A percentile compares a stretch with the other conserved stretches of the same genome.
Evolutionary conservation across 2,113 vertebrate genomes (phyloP).

Genomic region (Hyaena hyaena): DNA sequence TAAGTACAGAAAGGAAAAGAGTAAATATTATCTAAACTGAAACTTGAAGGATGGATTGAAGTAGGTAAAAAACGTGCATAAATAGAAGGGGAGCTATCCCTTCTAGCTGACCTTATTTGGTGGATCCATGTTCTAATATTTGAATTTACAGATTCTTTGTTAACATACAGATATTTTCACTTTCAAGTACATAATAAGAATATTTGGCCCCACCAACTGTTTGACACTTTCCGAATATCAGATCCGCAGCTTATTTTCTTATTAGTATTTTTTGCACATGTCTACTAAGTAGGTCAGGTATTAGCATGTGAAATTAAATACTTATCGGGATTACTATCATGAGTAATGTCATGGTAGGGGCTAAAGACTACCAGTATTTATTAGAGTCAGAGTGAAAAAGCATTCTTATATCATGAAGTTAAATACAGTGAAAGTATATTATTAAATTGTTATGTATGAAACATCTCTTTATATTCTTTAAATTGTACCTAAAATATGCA

Average conservation of each 20-base stretch:
- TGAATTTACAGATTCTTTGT: not conserved
- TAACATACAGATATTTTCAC: not conserved
- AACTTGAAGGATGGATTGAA: not conserved
- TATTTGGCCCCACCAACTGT: not conserved
- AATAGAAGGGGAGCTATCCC: not conserved
- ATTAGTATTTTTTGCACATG: not conserved
- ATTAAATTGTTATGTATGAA: not conserved
- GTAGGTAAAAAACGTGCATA: not conserved
- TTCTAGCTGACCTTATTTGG: not conserved
- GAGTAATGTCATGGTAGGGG: not conserved
- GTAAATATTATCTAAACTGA: not conserved
- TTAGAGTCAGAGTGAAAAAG: not conserved
- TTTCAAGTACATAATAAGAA: constrained; percentile 1
- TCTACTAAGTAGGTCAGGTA: not conserved
- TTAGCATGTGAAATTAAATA: constrained; percentile 13
- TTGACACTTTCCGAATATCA: not conserved
- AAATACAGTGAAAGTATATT: not conserved
- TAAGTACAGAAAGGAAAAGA: not conserved
- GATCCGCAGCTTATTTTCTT: not conserved
- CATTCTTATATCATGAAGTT: not conserved
- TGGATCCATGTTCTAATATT: not conserved
- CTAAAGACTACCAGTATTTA: constrained; percentile 19
- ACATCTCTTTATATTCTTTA: not conserved
- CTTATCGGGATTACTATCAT: not conserved
- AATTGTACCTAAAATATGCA: not conserved